Evolutionary conservation across 2,888 invertebrate genomes (phyloP), one percentile per base, ranked within the genome.

Genomic region (Notodonta ziczac): DNA sequence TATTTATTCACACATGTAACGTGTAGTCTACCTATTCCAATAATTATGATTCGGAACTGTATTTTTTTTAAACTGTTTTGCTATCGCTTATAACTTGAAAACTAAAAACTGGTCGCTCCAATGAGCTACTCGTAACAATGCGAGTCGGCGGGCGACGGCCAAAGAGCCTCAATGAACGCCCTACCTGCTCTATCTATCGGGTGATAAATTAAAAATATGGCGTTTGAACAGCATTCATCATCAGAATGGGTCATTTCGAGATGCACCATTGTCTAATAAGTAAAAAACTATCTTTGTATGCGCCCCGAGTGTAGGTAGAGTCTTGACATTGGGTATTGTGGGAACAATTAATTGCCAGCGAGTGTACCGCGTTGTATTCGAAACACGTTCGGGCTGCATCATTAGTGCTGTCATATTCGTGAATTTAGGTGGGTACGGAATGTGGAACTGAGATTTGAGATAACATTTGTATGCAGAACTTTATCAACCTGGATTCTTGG

Each of bases 151-250:
- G 88, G 89, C 88, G 88, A 88, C 85, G 80, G 80, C 77, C 76
- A 67, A 54, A 67, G 69, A 80, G 80, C 72, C 87, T 92, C 88
- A 92, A 90, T 93, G 91, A 90, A 89, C 82, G 84, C 79, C 77
- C 87, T 91, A 92, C 91, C 91, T 91, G 92, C 87, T 86, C 86
- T 87, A 91, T 89, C 88, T 88, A 86, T 84, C 79, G 84, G 78
- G 90, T 90, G 87, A 93, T 93, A 93, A 93, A 93, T 93, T 93
- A 91, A 85, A 91, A 93, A 91, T 92, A 92, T 93, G 92, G 84
- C 91, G 85, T 86, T 84, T 82, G 77, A 79, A 81, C 84, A 73
- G 86, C 87, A 92, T 93, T 91, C 89, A 92, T 93, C 91, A 91
- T 91, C 85, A 74, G 76, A 85, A 85, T 84, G 84, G 87, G 84